Percentiles rank a stretch among this genome's conserved stretches.
phyloP scores from a whole-genome alignment of 2,797 vertebrate genomes.

The Fringilla coelebs region DNA sequence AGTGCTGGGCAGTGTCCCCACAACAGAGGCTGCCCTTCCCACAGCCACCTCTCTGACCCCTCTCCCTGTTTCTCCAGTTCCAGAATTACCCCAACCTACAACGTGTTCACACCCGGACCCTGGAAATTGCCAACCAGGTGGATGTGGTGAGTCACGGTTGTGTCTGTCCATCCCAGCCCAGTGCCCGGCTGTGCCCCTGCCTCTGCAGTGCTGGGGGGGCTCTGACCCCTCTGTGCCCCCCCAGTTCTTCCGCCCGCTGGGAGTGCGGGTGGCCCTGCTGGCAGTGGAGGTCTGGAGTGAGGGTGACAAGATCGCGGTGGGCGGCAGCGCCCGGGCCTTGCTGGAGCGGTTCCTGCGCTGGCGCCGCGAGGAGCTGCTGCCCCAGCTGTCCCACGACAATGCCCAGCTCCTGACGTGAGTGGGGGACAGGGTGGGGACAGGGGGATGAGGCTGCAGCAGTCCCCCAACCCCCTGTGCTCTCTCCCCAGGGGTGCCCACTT shows the following conservation, averaged over 20 bases:
- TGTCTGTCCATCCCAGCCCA: rapidly evolving
- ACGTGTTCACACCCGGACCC: conserved; percentile 73
- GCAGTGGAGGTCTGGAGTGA: conserved; percentile 91
- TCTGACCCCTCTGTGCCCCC: neutral
- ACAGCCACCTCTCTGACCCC: rapidly evolving
- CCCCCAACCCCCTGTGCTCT: neutral
- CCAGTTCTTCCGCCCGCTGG: conserved; percentile 88
- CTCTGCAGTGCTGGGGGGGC: rapidly evolving
- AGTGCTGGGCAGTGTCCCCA: neutral
- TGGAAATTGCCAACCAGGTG: conserved; percentile 88
- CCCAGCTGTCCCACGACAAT: conserved; percentile 86
- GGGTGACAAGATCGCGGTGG: conserved; percentile 74
- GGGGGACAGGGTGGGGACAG: rapidly evolving
- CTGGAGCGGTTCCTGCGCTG: conserved; percentile 88
- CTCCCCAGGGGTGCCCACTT: conserved; percentile 77
- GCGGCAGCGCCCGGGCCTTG: conserved; percentile 71
- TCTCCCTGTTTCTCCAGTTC: conserved; percentile 19
- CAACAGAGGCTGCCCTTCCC: neutral
- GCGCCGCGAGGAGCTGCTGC: conserved; percentile 83
- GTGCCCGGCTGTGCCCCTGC: rapidly evolving
- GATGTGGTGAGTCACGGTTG: conserved; percentile 75
- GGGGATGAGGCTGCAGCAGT: rapidly evolving
- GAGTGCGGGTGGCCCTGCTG: conserved; percentile 85
- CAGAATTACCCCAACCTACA: conserved; percentile 39
- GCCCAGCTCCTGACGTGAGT: conserved; percentile 88